These are phyloP conservation scores for Diorhabda elongata DNA, from an alignment of 1,140 invertebrate species.

Conservation along the genomic window DNA sequence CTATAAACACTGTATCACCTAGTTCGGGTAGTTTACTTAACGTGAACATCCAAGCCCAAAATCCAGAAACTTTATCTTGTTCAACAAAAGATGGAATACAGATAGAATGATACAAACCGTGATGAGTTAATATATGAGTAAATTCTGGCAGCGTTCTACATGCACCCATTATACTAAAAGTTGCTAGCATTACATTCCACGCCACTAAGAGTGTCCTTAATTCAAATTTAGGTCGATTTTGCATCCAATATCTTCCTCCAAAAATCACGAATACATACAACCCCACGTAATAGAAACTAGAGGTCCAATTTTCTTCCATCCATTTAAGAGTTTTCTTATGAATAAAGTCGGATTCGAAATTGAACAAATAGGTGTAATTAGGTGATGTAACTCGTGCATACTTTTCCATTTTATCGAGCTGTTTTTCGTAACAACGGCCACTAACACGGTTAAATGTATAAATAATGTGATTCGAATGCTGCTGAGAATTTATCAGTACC, in stretches of 20 bases:
- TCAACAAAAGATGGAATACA: slow-evolving; percentile 91
- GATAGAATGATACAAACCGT: slow-evolving; percentile 90
- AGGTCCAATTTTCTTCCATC: slow-evolving; percentile 95
- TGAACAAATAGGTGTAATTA: slow-evolving; percentile 94
- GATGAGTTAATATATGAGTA: slow-evolving; percentile 75
- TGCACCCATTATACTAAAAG: slow-evolving; percentile 91
- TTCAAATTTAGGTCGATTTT: slow-evolving; percentile 81
- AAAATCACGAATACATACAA: slow-evolving; percentile 94
- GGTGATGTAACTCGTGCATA: slow-evolving; percentile 60
- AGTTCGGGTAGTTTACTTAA: slow-evolving; percentile 92
- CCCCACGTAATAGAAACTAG: slow-evolving; percentile 85
- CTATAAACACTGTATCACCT: slow-evolving; percentile 96
- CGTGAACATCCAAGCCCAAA: slow-evolving; percentile 96
- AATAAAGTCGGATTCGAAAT: slow-evolving; percentile 91
- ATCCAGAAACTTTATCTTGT: slow-evolving; percentile 82
- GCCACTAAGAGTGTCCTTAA: slow-evolving; percentile 76
- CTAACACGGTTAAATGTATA: no score
- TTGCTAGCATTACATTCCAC: slow-evolving; percentile 89
- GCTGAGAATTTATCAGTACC: no score
- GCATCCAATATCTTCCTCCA: slow-evolving; percentile 89
- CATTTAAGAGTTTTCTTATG: slow-evolving; percentile 81
- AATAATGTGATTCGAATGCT: no score
- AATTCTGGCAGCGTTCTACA: slow-evolving; percentile 84
- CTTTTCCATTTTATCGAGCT: slow-evolving; percentile 36
- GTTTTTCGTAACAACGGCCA: no score